Evolutionary conservation across 2,113 vertebrate genomes (phyloP), one percentile per base, ranked within the genome.

Genomic region (Sylvilagus bachmani): DNA sequence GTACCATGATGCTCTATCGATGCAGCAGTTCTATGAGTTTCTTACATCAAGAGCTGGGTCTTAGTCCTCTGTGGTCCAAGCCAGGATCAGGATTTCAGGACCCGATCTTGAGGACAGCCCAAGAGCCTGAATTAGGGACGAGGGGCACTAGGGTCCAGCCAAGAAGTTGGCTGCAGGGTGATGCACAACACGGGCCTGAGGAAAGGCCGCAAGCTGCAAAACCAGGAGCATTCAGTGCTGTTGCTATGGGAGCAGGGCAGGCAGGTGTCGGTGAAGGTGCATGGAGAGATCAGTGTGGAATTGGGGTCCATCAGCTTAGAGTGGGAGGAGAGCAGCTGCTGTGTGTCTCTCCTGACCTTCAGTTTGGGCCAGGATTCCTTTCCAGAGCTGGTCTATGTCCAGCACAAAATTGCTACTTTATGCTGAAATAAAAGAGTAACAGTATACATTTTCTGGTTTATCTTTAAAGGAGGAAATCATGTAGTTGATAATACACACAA

Each of bases 281-380:
- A 3, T 0, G 2, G n/a, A 24, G 64, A 44, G 12, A 29, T 11
- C 13, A 5, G 0, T 67, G 29, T 9, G 17, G 16, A 82, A 19
- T 64, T 7, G 19, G 3, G 10, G 12, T 31, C 21, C 25, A 71
- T 3, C 2, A 25, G n/a, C 12, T 49, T 11, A 13, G 19, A 29
- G 22, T 38, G 25, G 21, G 6, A 29, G 58, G 73, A n/a, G 21
- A 74, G 16, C 2, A 22, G 7, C 8, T 49, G 61, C 49, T 14
- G n/a, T 36, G 12, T 24, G 5, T 71, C 62, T 64, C 71, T 27
- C 10, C 31, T 9, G 5, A 27, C 44, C 13, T 4, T 19, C 27
- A 25, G 10, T 33, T 78, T 29, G 22, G 61, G 10, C 29, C 36
- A 69, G 49, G 2, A 19, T 29, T 51, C 3, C 5, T 38, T 33